Evolutionary conservation across 1,140 invertebrate genomes (phyloP).

Genomic region (Whitmania pigra): DNA sequence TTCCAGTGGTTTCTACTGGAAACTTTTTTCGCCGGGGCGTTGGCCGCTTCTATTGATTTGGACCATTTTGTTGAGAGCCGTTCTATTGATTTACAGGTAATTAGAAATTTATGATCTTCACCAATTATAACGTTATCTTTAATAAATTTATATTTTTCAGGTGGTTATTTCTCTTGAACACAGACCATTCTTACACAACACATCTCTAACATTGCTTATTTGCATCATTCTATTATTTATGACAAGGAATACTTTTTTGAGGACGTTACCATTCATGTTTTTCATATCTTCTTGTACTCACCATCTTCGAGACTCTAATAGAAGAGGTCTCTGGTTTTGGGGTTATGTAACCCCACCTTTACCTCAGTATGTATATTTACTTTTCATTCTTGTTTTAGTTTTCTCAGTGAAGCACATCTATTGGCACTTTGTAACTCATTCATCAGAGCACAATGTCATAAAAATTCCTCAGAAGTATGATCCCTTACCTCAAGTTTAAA

Average conservation of each 20-base stretch:
- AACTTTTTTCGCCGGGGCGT: too few species aligned
- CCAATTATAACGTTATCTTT: neutral
- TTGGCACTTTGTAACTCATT: neutral
- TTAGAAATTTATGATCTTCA: neutral
- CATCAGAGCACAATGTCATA: neutral
- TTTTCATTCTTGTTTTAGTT: neutral
- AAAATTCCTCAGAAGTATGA: neutral
- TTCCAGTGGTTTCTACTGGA: too few species aligned
- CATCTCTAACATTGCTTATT: neutral
- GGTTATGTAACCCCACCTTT: neutral
- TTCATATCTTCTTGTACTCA: neutral
- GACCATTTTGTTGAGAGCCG: neutral
- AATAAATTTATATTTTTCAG: constrained; percentile 7
- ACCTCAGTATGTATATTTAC: neutral
- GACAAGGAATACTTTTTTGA: neutral
- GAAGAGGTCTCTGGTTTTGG: neutral
- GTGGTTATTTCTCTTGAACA: neutral
- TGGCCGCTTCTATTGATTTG: neutral
- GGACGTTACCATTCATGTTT: neutral
- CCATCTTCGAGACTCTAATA: neutral
- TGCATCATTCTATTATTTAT: neutral
- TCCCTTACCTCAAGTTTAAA: too few species aligned
- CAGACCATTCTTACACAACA: neutral
- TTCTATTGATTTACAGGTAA: neutral
- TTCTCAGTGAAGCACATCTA: neutral